Evolutionary conservation across 53 echinoderm and acorn worm genomes (phyloP).

Genomic region (Apostichopus leukothele): DNA sequence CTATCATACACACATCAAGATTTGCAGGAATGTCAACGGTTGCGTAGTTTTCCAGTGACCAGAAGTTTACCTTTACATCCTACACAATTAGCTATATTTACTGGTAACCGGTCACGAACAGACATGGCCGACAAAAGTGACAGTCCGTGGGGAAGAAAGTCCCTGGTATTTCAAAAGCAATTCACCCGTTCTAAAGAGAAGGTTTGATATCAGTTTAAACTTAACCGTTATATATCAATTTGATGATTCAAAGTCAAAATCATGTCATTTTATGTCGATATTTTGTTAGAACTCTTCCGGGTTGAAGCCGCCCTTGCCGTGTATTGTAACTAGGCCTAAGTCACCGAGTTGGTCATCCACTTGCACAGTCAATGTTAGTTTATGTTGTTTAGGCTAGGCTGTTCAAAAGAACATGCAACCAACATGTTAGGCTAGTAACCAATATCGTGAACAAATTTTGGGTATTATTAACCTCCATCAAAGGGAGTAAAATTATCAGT

Average conservation of each 20-base stretch:
- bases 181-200: constrained; percentile 81
- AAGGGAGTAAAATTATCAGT: no score
- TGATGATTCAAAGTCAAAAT: neutral
- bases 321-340: neutral
- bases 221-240: neutral
- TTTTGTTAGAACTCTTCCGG: constrained; percentile 26
- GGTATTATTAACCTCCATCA: no score
- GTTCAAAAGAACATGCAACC: neutral
- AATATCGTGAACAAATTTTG: neutral
- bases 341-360: neutral
- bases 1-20: neutral
- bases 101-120: constrained; percentile 3
- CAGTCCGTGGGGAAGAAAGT: constrained; percentile 65
- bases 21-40: neutral
- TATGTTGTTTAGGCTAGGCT: neutral
- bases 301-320: neutral
- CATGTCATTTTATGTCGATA: neutral
- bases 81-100: neutral
- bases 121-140: constrained; percentile 62
- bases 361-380: neutral
- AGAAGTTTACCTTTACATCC: neutral
- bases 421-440: constrained; percentile 1
- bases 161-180: constrained; percentile 66
- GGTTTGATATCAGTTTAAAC: constrained; percentile 44
- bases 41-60: neutral